A percentile compares a stretch with the other conserved stretches of the same genome.
Conservation (phyloP, 92 coral and sea anemone genomes). For the Plumapathes pennacea region DNA sequence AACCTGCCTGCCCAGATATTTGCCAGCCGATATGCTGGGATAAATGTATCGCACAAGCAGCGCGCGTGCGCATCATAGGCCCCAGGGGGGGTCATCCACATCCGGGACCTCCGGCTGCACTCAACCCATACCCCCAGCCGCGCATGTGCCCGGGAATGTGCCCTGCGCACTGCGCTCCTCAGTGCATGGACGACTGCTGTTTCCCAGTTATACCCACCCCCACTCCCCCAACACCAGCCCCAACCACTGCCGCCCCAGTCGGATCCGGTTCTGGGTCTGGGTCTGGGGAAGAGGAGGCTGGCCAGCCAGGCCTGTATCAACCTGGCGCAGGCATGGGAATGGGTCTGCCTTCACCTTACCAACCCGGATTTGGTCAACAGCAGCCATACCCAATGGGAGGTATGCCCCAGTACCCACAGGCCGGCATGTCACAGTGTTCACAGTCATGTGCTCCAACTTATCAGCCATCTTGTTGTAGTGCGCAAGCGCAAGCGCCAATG, state of each 20-base stretch:
- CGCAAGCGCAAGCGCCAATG: slow-evolving; percentile 35
- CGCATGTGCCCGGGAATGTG: slow-evolving; percentile 64
- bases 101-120: slow-evolving; percentile 79
- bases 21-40: slow-evolving; percentile 26
- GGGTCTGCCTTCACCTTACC: too few relatives aligned
- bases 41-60: slow-evolving; percentile 12
- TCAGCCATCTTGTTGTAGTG: slow-evolving; percentile 57
- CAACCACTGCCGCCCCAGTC: slow-evolving; percentile 32
- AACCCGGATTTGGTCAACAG: too few relatives aligned
- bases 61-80: slow-evolving; percentile 21
- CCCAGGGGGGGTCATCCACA: slow-evolving; percentile 83
- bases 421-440: slow-evolving; percentile 41
- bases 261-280: slow-evolving; percentile 28
- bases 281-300: slow-evolving; percentile 26
- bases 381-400: not conserved
- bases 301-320: slow-evolving; percentile 8
- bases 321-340: too few relatives aligned
- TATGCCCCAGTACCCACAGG: not conserved
- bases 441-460: slow-evolving; percentile 74
- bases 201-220: slow-evolving; percentile 33
- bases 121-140: slow-evolving; percentile 69
- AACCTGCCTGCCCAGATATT: slow-evolving; percentile 6
- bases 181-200: slow-evolving; percentile 69
- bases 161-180: slow-evolving; percentile 78
- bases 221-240: slow-evolving; percentile 35